Conservation (phyloP, 2,113 vertebrate species). For the Aythya baeri region DNA sequence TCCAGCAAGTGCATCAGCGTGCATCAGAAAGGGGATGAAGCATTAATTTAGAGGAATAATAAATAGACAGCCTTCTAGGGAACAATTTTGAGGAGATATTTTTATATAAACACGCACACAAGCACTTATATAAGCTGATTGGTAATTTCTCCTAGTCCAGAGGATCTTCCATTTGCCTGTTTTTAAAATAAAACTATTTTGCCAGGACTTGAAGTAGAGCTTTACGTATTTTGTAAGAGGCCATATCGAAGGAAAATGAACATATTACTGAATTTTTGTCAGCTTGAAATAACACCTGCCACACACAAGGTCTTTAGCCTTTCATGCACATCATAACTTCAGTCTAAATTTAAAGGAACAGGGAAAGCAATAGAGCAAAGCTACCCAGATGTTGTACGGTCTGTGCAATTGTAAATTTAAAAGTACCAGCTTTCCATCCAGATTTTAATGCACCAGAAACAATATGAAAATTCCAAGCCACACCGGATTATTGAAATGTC, state of each 20-base stretch:
- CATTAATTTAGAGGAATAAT: not conserved
- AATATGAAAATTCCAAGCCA: slow-evolving; percentile 82
- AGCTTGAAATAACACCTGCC: slow-evolving; percentile 80
- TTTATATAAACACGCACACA: not conserved
- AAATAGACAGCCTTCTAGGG: not conserved
- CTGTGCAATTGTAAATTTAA: slow-evolving; percentile 83
- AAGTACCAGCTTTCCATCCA: slow-evolving; percentile 80
- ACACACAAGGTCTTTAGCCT: slow-evolving; percentile 77
- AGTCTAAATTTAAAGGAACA: slow-evolving; percentile 89
- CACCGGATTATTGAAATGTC: slow-evolving; percentile 77
- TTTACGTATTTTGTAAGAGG: slow-evolving; percentile 41
- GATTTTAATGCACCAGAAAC: slow-evolving; percentile 79
- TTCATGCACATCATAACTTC: slow-evolving; percentile 88
- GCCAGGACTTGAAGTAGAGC: not conserved
- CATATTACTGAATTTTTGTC: slow-evolving; percentile 72
- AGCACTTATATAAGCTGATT: not conserved
- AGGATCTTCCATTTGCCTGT: not conserved
- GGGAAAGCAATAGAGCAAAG: slow-evolving; percentile 82
- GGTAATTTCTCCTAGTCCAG: not conserved
- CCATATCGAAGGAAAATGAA: slow-evolving; percentile 70
- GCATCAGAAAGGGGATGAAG: not conserved
- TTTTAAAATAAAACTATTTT: not conserved
- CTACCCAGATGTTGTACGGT: slow-evolving; percentile 91
- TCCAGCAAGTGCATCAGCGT: not conserved
- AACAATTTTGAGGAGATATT: not conserved